Evolutionary conservation across 2,113 vertebrate genomes (phyloP), one percentile per base, ranked within the genome.

Genomic region (Neodon shergylaensis): DNA sequence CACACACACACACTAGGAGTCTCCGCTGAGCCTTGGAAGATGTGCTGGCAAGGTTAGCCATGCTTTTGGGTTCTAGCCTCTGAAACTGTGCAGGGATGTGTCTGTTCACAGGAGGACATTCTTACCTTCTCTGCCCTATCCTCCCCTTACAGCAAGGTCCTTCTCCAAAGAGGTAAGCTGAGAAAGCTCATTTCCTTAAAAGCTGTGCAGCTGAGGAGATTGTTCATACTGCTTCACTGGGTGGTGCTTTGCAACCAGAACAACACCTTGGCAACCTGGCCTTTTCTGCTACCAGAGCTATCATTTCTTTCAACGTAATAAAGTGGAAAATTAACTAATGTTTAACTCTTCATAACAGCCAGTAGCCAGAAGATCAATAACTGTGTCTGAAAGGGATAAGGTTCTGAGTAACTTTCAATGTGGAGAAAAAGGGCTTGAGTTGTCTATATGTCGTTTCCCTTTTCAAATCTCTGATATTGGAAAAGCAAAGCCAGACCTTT

Each of bases 401-500:
- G 94, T 91, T 96, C 94, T 42, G 31, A 54, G 6, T 94, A 88
- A 93, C 28, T 92, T 79, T 76, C 87, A 85, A 92, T 82, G 33
- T 26, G 95, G 72, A 94, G 94, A 47, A 31, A 31, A 24, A 94
- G 76, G 92, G 44, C 12, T 65, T 68, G 70, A 39, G 19, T 61
- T n/a, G 44, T 88, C 21, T 94, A 1, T 52, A 21, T 83, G 39
- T 76, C 70, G 66, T 66, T 88, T 79, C 36, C 47, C 47, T 31
- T 47, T 83, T 68, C 90, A 78, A 49, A 65, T 72, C 47, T 93
- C 28, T 7, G 5, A 31, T 81, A 96, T 77, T 93, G 1, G 81
- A 90, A 97, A 93, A 96, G 72, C 33, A 92, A 93, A 92, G 86
- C 44, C 82, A 85, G 95, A 74, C 65, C 52, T 78, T 96, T 95